Conservation (phyloP, 2,113 vertebrate genomes). For the Phrynosoma platyrhinos region DNA sequence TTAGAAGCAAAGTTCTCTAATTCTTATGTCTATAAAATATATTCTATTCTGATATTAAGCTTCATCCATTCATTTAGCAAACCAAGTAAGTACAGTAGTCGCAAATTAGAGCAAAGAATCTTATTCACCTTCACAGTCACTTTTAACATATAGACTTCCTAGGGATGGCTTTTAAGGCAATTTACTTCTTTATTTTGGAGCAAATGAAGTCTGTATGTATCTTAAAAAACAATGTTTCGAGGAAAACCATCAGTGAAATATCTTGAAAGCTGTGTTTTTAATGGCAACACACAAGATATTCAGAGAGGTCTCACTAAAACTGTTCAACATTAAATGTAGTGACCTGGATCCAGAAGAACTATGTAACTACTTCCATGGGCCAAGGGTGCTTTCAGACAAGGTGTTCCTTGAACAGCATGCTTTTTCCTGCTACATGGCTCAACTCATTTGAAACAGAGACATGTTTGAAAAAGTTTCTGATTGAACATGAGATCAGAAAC, state of each 20-base stretch:
- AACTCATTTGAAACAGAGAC: neutral
- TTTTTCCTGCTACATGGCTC: neutral
- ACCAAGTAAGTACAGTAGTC: conserved; percentile 26
- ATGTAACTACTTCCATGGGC: neutral
- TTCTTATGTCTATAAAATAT: neutral
- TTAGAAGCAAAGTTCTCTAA: conserved; percentile 18
- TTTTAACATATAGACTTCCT: neutral
- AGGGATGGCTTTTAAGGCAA: neutral
- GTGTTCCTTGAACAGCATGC: neutral
- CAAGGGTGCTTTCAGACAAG: neutral
- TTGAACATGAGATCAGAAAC: neutral
- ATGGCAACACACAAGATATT: neutral
- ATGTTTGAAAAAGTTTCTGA: neutral
- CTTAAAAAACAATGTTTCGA: neutral
- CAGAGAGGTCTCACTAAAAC: neutral
- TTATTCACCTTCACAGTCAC: conserved; percentile 14
- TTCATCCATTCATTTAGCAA: conserved; percentile 28
- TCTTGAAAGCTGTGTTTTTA: neutral
- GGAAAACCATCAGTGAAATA: neutral
- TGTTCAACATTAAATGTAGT: neutral
- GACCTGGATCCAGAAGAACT: neutral
- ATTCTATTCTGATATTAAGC: conserved; percentile 29
- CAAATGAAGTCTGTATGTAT: neutral
- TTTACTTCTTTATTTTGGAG: neutral
- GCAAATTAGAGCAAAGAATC: conserved; percentile 22